Percentiles rank a stretch among this genome's conserved stretches.
phyloP scores from a whole-genome alignment of 2,113 vertebrate species.

The Hemiprocne comata region DNA sequence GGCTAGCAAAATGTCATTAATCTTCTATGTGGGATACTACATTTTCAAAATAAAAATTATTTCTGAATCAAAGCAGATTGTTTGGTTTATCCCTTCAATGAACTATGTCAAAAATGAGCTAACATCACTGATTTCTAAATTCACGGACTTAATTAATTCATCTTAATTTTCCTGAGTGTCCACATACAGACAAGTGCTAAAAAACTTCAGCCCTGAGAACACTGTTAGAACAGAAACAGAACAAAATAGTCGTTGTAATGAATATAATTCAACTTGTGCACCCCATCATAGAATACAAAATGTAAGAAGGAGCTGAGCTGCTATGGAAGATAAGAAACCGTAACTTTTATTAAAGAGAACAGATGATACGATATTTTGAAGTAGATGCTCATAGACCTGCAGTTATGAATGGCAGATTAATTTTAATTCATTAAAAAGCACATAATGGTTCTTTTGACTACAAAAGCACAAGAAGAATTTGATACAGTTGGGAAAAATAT shows the following conservation, averaged over 20 bases:
- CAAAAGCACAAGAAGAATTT: neutral
- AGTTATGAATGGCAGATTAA: conserved; percentile 3
- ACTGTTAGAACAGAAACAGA: neutral
- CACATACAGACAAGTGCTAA: neutral
- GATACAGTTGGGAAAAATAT: neutral
- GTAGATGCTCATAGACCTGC: neutral
- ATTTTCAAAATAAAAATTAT: neutral
- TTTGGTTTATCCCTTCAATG: neutral
- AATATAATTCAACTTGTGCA: neutral
- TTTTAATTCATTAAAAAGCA: neutral
- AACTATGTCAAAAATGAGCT: neutral
- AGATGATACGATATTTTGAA: neutral
- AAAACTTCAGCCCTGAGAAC: neutral
- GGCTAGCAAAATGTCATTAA: neutral
- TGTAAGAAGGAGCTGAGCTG: neutral
- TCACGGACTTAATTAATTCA: neutral
- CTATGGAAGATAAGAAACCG: neutral
- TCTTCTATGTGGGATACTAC: neutral
- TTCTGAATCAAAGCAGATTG: neutral
- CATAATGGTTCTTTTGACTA: neutral
- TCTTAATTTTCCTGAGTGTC: neutral
- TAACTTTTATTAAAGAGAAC: neutral
- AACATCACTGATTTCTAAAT: neutral
- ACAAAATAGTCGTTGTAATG: neutral
- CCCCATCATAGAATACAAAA: neutral